phyloP scores from a whole-genome alignment of 2,797 vertebrate species.

The Prunella strophiata region DNA sequence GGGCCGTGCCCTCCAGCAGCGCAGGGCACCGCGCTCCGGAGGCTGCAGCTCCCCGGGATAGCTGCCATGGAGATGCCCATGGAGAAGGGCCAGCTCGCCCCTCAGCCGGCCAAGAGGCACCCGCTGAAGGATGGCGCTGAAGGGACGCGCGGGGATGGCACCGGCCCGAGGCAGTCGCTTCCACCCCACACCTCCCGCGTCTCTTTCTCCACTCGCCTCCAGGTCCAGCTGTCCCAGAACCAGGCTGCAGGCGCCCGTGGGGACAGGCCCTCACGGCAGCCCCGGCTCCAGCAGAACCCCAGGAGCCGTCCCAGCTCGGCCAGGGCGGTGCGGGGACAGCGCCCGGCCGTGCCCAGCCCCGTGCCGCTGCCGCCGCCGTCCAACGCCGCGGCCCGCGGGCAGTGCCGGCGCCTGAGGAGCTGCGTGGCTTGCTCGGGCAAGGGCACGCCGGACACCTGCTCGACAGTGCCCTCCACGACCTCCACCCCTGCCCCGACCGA shows the following conservation, averaged over 20 bases:
- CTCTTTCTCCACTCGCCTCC: background rate
- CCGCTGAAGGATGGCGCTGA: background rate
- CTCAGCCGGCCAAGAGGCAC: background rate
- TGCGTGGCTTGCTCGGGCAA: background rate
- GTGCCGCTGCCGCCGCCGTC: background rate
- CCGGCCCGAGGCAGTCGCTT: background rate
- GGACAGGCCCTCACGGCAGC: background rate
- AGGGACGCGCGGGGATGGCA: background rate
- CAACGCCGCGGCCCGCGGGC: background rate
- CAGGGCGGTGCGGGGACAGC: background rate
- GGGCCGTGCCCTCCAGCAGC: background rate
- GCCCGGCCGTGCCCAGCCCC: background rate
- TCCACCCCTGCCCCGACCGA: background rate
- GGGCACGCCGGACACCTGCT: accelerated
- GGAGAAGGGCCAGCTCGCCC: background rate
- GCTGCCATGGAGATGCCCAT: background rate
- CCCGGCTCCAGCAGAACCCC: background rate
- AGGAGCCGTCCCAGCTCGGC: background rate
- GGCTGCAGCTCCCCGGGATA: background rate
- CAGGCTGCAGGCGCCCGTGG: too few species aligned
- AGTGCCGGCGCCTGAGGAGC: background rate
- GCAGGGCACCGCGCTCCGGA: background rate
- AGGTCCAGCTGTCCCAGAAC: background rate
- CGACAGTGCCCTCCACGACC: background rate
- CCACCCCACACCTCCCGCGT: background rate